A percentile compares a stretch with the other conserved stretches of the same genome.
Evolutionary conservation across 2,888 invertebrate genomes (phyloP).

Genomic region (Morinoia aosen): DNA sequence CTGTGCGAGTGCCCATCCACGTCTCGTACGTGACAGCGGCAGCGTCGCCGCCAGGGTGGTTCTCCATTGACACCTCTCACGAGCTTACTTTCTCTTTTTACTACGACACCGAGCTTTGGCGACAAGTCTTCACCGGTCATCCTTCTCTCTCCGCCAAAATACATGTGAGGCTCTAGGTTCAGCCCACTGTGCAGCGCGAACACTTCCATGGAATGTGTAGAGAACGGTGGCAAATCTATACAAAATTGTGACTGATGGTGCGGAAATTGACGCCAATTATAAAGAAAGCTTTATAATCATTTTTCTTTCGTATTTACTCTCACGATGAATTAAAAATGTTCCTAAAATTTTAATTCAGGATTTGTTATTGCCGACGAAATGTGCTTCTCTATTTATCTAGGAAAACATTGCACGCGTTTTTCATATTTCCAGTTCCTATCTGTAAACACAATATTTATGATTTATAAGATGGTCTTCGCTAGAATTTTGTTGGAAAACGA

Average conservation of each 20-base stretch:
- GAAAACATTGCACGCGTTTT: no score
- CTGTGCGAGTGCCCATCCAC: slow-evolving; percentile 72
- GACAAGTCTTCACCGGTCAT: slow-evolving; percentile 71
- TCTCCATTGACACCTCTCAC: slow-evolving; percentile 72
- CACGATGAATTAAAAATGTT: no score
- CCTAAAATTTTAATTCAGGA: no score
- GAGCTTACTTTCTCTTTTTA: slow-evolving; percentile 72
- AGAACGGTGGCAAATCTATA: background rate
- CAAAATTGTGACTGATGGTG: background rate
- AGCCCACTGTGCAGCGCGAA: background rate
- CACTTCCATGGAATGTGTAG: background rate
- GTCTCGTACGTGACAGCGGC: slow-evolving; percentile 72
- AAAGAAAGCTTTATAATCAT: background rate
- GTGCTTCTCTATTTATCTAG: no score
- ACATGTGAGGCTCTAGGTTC: slow-evolving; percentile 63
- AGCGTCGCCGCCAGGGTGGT: slow-evolving; percentile 71
- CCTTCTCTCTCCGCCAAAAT: slow-evolving; percentile 69
- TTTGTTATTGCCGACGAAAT: no score
- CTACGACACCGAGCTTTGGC: slow-evolving; percentile 72
- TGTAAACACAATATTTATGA: no score
- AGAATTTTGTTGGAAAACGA: no score
- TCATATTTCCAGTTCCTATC: no score
- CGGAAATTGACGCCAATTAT: background rate
- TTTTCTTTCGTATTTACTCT: no score
- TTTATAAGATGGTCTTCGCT: no score